Conservation (phyloP, 2,113 vertebrate genomes). For the Hucho hucho region DNA sequence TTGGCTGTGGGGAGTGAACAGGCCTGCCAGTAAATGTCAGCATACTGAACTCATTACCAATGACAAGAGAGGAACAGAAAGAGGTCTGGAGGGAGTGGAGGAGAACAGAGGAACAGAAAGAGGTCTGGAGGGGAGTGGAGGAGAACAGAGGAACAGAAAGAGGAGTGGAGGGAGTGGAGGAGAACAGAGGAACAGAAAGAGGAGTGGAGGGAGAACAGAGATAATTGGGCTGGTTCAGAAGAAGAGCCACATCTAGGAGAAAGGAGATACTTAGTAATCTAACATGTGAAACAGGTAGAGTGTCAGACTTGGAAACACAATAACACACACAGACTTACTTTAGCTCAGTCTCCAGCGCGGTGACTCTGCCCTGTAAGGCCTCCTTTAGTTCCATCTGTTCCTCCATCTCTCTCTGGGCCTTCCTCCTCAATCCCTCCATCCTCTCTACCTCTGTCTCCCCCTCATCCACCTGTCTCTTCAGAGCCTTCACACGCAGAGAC, state of each 20-base stretch:
- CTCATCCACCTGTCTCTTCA: conserved; percentile 94
- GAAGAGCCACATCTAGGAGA: background rate
- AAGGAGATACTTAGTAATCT: no score
- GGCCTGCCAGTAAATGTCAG: no score
- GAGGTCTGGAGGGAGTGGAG: no score
- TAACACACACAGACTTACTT: conserved; percentile 72
- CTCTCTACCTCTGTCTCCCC: conserved; percentile 90
- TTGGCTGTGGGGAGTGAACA: no score
- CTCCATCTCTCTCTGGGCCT: conserved; percentile 88
- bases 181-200: no score
- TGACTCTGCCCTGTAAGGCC: conserved; percentile 81
- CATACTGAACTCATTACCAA: background rate
- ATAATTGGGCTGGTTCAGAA: background rate
- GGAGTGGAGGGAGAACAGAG: no score
- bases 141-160: no score
- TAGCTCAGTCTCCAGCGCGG: conserved; percentile 85
- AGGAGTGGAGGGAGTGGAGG: no score
- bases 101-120: no score
- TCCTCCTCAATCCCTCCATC: conserved; percentile 82
- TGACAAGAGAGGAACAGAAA: no score
- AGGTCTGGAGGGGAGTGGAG: no score
- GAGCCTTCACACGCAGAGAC: conserved; percentile 85
- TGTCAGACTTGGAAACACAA: background rate
- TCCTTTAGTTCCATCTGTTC: conserved; percentile 90
- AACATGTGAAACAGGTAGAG: no score